These are phyloP conservation scores for Etheostoma cragini DNA, from an alignment of 2,113 vertebrate species.

Conservation along the genomic window DNA sequence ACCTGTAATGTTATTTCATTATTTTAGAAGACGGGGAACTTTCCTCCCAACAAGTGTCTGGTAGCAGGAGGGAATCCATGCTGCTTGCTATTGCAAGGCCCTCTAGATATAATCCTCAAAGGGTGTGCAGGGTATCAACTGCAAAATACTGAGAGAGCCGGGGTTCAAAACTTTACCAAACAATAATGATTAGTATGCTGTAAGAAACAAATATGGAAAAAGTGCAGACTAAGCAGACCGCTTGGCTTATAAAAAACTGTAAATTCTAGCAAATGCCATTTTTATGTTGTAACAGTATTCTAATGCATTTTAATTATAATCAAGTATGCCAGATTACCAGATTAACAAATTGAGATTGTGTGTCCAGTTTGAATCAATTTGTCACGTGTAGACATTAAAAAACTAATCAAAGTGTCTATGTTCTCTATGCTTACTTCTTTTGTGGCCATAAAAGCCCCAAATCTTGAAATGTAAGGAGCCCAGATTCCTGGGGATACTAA, in stretches of 20 bases:
- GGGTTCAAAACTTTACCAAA: not conserved
- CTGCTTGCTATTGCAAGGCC: not conserved
- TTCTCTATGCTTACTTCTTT: not conserved
- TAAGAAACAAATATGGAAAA: not conserved
- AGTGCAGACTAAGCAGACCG: not conserved
- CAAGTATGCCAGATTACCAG: not conserved
- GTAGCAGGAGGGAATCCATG: slow-evolving; percentile 13
- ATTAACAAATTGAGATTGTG: not conserved
- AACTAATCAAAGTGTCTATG: not conserved
- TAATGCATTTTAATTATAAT: not conserved
- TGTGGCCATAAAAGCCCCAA: not conserved
- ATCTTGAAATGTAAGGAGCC: not conserved
- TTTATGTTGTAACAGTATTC: not conserved
- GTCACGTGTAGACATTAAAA: not conserved
- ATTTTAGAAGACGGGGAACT: not conserved
- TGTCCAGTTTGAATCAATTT: not conserved
- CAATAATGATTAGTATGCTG: not conserved
- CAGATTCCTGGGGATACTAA: not conserved
- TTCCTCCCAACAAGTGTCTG: not conserved
- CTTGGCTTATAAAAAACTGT: not conserved
- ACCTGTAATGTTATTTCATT: not conserved
- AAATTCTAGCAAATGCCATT: not conserved
- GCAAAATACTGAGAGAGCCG: not conserved
- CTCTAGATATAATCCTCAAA: not conserved
- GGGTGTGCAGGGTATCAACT: not conserved